Evolutionary conservation across 2,888 invertebrate species (phyloP).

Genomic region (Penaeus monodon): DNA sequence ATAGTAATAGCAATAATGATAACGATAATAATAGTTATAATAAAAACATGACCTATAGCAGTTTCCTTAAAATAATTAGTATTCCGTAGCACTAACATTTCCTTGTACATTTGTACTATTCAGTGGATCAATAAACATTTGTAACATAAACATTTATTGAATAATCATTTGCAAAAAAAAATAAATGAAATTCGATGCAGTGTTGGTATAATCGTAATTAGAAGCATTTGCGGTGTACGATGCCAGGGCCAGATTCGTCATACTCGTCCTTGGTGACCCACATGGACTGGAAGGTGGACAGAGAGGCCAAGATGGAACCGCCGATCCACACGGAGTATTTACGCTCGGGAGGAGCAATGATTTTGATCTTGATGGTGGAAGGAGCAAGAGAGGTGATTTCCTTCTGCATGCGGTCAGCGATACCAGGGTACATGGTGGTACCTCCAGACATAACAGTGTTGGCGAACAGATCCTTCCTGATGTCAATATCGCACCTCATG

Average conservation of each 20-base stretch:
- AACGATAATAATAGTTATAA: too few species aligned
- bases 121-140: too few species aligned
- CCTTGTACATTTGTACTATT: too few species aligned
- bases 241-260: constrained; percentile 66
- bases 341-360: constrained; percentile 67
- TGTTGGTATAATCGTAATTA: constrained; percentile 49
- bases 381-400: constrained; percentile 67
- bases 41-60: too few species aligned
- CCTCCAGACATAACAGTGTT: constrained; percentile 58
- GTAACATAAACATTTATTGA: too few species aligned
- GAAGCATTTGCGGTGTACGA: constrained; percentile 66
- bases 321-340: constrained; percentile 68
- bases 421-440: constrained; percentile 62
- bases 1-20: too few species aligned
- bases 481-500: constrained; percentile 8
- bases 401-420: constrained; percentile 64
- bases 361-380: constrained; percentile 67
- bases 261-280: constrained; percentile 66
- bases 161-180: too few species aligned
- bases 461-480: constrained; percentile 23
- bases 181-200: too few species aligned
- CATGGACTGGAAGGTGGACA: constrained; percentile 66
- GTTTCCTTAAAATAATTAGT: too few species aligned
- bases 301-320: constrained; percentile 67
- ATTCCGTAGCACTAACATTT: too few species aligned